Base-by-base conservation (phyloP, 1,140 invertebrate genomes). In the Tyrophagus putrescentiae region DNA sequence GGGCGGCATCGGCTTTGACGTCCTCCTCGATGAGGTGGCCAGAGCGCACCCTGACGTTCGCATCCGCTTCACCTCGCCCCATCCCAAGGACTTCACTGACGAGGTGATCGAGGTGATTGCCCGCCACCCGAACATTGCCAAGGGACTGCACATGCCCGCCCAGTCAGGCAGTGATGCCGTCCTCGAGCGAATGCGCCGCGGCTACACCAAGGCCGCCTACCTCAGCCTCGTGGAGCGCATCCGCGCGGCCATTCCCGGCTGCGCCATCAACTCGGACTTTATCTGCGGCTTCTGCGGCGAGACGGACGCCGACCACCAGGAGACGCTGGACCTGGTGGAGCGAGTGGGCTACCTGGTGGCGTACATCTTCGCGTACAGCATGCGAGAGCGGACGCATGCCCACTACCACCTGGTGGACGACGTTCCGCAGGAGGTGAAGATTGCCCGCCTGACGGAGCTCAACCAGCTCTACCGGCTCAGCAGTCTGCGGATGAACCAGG, bases 11-110 rank as follows among this genome's bases (percentile, higher is more conserved):
- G 78, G 85, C 62, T 98, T 98, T 74, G 80, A 80, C 34, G 83
- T 88, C 70, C 75, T 98, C 4, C 68, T 98, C 3, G 83, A 93
- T 45, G 77, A 82, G 72, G 87, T 96, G 0, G 87, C 92, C 16
- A 61, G 52, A 23, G 21, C 59, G 3, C 23, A 44, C 29, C 56
- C 39, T 6, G 21, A 62, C n/a, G 23, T 62, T 1, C 81, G 93
- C 67, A 87, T 98, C 42, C 75, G 93, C 62, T 98, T 97, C 72
- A 97, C 92, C 4, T 94, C 92, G 0, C 90, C 94, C 18, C 94
- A 98, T 78, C 94, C 94, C 0, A 98, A 98, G 73, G 94, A 98
- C 74, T 98, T 98, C 73, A 90, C 93, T 4, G 86, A 94, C 73
- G 85, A 94, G 73, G 89, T 88, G 0, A 68, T 95, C 18, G 72